Evolutionary conservation across 2,888 invertebrate genomes (phyloP).

Genomic region (Leucophora obtusa): DNA sequence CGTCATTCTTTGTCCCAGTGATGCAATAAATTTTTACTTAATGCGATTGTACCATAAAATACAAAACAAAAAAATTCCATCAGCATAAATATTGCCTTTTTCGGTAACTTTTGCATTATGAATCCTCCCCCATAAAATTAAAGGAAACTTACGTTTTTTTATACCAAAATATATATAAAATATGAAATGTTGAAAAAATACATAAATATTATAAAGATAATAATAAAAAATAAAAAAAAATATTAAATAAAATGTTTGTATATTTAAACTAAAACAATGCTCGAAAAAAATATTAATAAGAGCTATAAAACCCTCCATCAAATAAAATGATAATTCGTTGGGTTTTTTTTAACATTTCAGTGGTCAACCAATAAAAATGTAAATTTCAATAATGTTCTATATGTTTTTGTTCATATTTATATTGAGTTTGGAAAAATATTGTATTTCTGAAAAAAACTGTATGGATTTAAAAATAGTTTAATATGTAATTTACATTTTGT

Average conservation of each 20-base stretch:
- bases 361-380: conserved; percentile 60
- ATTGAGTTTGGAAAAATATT: conserved; percentile 36
- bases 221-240: not conserved
- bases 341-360: conserved; percentile 47
- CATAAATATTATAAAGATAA: conserved; percentile 1
- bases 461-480: conserved; percentile 51
- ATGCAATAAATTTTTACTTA: conserved; percentile 65
- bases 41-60: conserved; percentile 64
- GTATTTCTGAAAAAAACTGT: conserved; percentile 20
- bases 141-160: conserved; percentile 24
- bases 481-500: conserved; percentile 32
- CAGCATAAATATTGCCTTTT: conserved; percentile 61
- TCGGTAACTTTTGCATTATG: conserved; percentile 57
- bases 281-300: not conserved
- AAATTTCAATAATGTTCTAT: conserved; percentile 49
- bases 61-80: conserved; percentile 51
- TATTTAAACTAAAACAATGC: not conserved
- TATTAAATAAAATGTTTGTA: conserved; percentile 17
- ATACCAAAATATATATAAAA: conserved; percentile 22
- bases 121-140: conserved; percentile 43
- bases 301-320: not conserved
- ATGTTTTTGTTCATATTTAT: conserved; percentile 3
- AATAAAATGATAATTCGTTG: conserved; percentile 47
- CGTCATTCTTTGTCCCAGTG: conserved; percentile 58
- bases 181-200: conserved; percentile 13